Base-by-base conservation (phyloP, 2,888 invertebrate genomes). In the Schrankia costaestrigalis region DNA sequence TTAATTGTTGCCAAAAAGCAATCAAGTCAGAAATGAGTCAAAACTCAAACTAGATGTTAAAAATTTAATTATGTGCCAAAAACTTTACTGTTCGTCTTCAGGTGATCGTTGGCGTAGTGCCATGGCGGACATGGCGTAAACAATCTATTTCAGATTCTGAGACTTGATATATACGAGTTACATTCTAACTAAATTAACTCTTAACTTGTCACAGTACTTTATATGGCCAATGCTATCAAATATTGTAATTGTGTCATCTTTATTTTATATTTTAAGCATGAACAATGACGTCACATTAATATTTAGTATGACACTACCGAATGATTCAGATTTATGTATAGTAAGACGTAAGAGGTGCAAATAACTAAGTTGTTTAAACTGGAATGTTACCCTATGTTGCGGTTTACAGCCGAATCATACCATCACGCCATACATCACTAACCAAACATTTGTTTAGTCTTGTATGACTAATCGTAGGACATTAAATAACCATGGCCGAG, bases 71-170 rank as follows among this genome's bases (percentile, higher is more conserved):
- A 74, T 72, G 74, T 83, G 79, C 82, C 82, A 85, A 82, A 81
- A 79, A 64, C 72, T 67, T n/a, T 69, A 73, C 60, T 69, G 71
- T 71, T 57, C 59, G 67, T 65, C 69, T 76, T 76, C 78, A 78
- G 79, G 78, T 81, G 83, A 76, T 75, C 63, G 71, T 73, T 85
- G 86, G 87, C 86, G 72, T 35, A 25, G 43, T 62, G 86, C 86
- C 86, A n/a, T n/a, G n/a, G n/a, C 71, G 68, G 64, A 68, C 68
- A 71, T 71, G 76, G 78, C 79, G 84, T 85, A 85, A 86, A 86
- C 85, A 86, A 79, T 79, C 84, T 86, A 85, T 86, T 86, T 86
- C 72, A 73, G 82, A 76, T n/a, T 74, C 76, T 70, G 65, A 67
- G 75, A 77, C 72, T 71, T 72, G 76, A 78, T n/a, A 76, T 73